Evolutionary conservation across 2,888 invertebrate species (phyloP), one percentile per base, ranked within the genome.

Genomic region (Celastrina argiolus): DNA sequence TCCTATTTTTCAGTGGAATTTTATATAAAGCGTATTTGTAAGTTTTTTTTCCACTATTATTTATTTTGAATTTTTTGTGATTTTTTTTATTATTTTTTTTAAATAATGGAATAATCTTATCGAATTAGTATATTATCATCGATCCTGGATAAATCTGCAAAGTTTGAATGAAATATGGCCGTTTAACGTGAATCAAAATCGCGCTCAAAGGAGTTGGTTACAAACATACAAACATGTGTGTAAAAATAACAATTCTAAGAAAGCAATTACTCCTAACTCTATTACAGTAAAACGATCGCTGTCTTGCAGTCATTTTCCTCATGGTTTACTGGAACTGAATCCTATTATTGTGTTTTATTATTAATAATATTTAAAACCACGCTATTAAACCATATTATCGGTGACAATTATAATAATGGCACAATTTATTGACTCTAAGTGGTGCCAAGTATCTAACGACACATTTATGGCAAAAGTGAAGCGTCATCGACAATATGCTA

Each of bases 241-340:
- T 2, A 51, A 22, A 12, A 26, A 22, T 16, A 61, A 14, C 22
- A 22, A 22, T 61, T 61, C 36, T 7, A 31, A 18, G 61, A 61
- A 61, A 6, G 22, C 22, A 26, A 22, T 26, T 22, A 22, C 10
- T 12, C 36, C n/a, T n/a, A n/a, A n/a, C n/a, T 2, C 45, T 18
- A 16, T 42, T 45, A 26, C 22, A 26, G 14, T 5, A 51, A n/a
- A 51, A 51, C 45, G 45, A 18, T 45, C 16, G 16, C n/a, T 18
- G 45, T 18, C 51, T 51, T 8, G 18, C 45, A 18, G 10, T 18
- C 22, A 22, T 61, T 61, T 61, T 61, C 61, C 61, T 39, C 61
- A 1, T 61, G 36, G 12, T 39, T 61, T 36, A 36, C 39, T 39
- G 61, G 61, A 59, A 61, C 39, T 7, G 36, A 45, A 2, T 61